Conservation (phyloP, 2,888 invertebrate species). For the Andrena fulva region DNA sequence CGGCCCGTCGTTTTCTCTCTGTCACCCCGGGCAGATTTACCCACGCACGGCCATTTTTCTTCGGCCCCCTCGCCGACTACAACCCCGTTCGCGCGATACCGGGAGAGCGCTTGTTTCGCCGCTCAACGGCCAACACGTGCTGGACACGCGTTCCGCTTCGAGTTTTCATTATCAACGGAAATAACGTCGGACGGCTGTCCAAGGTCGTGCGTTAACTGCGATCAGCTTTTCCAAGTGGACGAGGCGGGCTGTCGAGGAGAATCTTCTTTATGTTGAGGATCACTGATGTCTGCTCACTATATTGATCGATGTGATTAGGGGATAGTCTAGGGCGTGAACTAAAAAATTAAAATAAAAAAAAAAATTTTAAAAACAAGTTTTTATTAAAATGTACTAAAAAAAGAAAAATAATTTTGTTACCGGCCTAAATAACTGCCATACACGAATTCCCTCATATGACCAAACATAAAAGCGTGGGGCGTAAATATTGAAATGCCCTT, state of each 20-base stretch:
- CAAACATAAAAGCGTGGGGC: too few relatives aligned
- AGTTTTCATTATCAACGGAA: slow-evolving; percentile 65
- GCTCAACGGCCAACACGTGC: slow-evolving; percentile 27
- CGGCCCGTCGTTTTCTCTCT: slow-evolving; percentile 28
- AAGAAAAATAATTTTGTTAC: too few relatives aligned
- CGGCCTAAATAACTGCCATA: too few relatives aligned
- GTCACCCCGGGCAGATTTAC: slow-evolving; percentile 23
- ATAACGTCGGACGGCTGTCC: slow-evolving; percentile 48
- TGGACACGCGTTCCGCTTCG: slow-evolving; percentile 46
- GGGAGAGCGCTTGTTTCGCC: slow-evolving; percentile 12
- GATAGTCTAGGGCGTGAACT: too few relatives aligned
- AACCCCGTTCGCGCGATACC: background rate
- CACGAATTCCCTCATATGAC: too few relatives aligned
- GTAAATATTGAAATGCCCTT: too few relatives aligned
- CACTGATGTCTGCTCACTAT: background rate
- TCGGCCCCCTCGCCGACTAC: slow-evolving; percentile 19
- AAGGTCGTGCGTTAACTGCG: slow-evolving; percentile 55
- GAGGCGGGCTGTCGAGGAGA: background rate
- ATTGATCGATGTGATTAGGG: background rate
- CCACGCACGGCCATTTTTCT: slow-evolving; percentile 39
- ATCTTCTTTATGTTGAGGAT: background rate
- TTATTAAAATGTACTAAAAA: too few relatives aligned
- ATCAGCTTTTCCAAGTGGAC: slow-evolving; percentile 29
- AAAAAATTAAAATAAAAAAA: too few relatives aligned
- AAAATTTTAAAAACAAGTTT: too few relatives aligned